These are phyloP conservation scores for Heliconius nattereri DNA, from an alignment of 1,140 invertebrate genomes.

Conservation along the genomic window DNA sequence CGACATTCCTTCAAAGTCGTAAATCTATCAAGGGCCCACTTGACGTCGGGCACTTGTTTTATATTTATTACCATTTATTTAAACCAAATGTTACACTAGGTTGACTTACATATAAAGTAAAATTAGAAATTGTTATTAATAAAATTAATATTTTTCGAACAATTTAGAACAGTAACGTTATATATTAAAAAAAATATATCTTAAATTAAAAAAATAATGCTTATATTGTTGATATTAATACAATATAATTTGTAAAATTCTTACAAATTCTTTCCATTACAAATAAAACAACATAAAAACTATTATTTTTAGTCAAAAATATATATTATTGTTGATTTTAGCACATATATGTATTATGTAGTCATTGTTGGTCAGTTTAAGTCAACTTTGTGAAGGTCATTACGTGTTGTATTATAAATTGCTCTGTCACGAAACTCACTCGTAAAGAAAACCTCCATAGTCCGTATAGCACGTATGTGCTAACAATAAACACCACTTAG, in stretches of 20 bases:
- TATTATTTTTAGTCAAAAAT: not conserved
- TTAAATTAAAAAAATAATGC: too few species aligned
- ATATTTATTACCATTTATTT: too few species aligned
- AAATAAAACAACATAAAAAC: not conserved
- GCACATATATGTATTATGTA: not conserved
- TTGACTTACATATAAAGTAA: too few species aligned
- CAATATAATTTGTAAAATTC: not conserved
- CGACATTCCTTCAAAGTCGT: too few species aligned
- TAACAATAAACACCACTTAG: constrained; percentile 29
- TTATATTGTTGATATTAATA: not conserved
- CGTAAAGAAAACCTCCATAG: constrained; percentile 25
- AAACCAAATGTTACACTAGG: too few species aligned
- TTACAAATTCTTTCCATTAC: not conserved
- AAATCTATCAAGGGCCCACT: too few species aligned
- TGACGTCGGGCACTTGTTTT: too few species aligned
- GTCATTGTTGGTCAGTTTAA: constrained; percentile 32
- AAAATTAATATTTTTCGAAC: too few species aligned
- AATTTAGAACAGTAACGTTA: too few species aligned
- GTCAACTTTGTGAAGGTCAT: constrained; percentile 44
- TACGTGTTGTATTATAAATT: constrained; percentile 48
- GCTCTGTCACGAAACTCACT: constrained; percentile 45
- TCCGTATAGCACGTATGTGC: constrained; percentile 32
- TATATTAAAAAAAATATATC: too few species aligned
- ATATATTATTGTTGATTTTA: not conserved
- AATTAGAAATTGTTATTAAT: too few species aligned